phyloP scores from a whole-genome alignment of 2,888 invertebrate genomes.

The Heliconius ismenius region DNA sequence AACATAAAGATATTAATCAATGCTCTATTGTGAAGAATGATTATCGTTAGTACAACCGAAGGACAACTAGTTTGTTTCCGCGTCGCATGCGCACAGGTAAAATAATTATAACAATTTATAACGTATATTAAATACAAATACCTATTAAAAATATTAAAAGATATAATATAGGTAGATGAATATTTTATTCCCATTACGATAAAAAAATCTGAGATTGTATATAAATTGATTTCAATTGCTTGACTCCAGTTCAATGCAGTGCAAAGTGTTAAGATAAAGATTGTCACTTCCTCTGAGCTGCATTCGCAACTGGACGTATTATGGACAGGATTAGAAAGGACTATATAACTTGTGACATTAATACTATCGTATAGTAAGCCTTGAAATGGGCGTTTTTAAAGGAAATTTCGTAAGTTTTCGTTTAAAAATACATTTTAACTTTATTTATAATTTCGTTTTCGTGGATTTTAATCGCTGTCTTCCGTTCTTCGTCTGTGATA shows the following conservation, averaged over 20 bases:
- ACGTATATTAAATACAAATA: too few species aligned
- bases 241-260: conserved; percentile 28
- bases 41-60: conserved; percentile 42
- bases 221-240: conserved; percentile 37
- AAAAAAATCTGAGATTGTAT: conserved; percentile 30
- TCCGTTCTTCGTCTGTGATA: background rate
- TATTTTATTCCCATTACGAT: conserved; percentile 20
- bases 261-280: conserved; percentile 35
- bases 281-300: conserved; percentile 29
- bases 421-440: background rate
- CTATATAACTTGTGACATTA: background rate
- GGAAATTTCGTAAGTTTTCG: background rate
- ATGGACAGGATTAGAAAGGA: conserved; percentile 1
- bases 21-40: background rate
- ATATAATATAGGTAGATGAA: background rate
- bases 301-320: conserved; percentile 1
- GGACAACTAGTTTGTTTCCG: conserved; percentile 58
- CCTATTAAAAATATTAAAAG: too few species aligned
- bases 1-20: background rate
- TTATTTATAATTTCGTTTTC: background rate
- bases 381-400: background rate
- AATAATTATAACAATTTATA: conserved; percentile 9
- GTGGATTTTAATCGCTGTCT: background rate
- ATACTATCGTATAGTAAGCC: background rate
- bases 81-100: conserved; percentile 30